A percentile compares a stretch with the other conserved stretches of the same genome.
Conservation (phyloP, 2,888 invertebrate genomes). For the Pseudanteris insignis region DNA sequence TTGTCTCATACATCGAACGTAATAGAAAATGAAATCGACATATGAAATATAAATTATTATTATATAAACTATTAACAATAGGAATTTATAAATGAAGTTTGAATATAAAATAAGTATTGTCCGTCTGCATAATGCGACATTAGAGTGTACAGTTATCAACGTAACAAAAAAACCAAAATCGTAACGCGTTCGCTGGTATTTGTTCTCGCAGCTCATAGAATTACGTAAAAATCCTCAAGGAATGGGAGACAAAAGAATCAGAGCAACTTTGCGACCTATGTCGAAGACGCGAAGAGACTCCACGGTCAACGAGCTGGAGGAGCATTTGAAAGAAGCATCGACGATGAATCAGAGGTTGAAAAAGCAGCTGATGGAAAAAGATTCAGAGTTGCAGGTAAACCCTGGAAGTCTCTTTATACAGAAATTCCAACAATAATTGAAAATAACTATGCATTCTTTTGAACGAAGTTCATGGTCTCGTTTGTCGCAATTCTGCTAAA, state of each 20-base stretch:
- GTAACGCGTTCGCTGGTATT: constrained; percentile 8
- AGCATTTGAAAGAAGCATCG: constrained; percentile 83
- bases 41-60: too few relatives aligned
- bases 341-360: constrained; percentile 85
- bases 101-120: too few relatives aligned
- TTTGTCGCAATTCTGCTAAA: too few relatives aligned
- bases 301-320: constrained; percentile 83
- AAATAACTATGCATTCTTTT: constrained; percentile 1
- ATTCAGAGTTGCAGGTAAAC: constrained; percentile 79
- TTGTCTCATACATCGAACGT: too few relatives aligned
- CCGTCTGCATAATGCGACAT: too few relatives aligned
- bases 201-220: constrained; percentile 79
- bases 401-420: neutral
- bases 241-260: constrained; percentile 81
- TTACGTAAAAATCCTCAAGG: constrained; percentile 87
- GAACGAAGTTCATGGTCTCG: too few relatives aligned
- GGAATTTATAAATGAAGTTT: too few relatives aligned
- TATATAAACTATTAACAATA: too few relatives aligned
- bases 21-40: too few relatives aligned
- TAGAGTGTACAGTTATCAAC: too few relatives aligned
- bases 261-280: constrained; percentile 87
- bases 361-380: constrained; percentile 84
- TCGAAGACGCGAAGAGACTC: constrained; percentile 83
- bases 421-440: constrained; percentile 12
- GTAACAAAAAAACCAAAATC: too few relatives aligned